These are phyloP conservation scores for Stenodema calcarata DNA, from an alignment of 2,888 invertebrate species.

Conservation along the genomic window DNA sequence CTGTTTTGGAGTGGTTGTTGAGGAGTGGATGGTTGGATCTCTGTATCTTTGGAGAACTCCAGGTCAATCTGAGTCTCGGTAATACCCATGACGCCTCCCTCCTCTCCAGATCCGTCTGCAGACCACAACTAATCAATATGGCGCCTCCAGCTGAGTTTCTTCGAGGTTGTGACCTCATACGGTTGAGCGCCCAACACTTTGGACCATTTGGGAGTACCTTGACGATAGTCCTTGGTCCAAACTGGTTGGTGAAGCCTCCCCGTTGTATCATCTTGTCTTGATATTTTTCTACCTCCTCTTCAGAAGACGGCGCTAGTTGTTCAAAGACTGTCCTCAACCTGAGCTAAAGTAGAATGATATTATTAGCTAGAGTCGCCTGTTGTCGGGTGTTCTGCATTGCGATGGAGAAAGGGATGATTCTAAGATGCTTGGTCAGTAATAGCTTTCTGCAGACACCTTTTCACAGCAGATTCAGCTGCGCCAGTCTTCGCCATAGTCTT, in stretches of 20 bases:
- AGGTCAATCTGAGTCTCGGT: not conserved
- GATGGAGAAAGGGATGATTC: not conserved
- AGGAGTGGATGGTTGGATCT: not conserved
- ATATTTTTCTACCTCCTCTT: not conserved
- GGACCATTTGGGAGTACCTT: constrained; percentile 10
- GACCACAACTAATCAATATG: not conserved
- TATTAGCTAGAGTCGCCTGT: not conserved
- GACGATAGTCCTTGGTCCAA: constrained; percentile 14
- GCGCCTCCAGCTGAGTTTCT: not conserved
- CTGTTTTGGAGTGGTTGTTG: not conserved
- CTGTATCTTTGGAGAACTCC: not conserved
- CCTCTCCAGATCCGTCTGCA: not conserved
- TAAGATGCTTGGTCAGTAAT: not conserved
- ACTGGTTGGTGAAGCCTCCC: not conserved
- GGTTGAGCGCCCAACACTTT: constrained; percentile 13
- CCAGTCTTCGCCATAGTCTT: too few relatives aligned
- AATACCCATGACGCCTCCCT: not conserved
- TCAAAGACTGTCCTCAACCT: not conserved
- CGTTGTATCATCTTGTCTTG: constrained; percentile 9
- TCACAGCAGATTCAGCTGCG: not conserved
- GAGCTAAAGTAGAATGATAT: not conserved
- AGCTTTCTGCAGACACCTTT: not conserved
- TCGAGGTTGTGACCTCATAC: not conserved
- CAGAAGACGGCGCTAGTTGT: not conserved
- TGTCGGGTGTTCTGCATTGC: not conserved